Evolutionary conservation across 2,113 vertebrate genomes (phyloP).

Genomic region (Apus apus): DNA sequence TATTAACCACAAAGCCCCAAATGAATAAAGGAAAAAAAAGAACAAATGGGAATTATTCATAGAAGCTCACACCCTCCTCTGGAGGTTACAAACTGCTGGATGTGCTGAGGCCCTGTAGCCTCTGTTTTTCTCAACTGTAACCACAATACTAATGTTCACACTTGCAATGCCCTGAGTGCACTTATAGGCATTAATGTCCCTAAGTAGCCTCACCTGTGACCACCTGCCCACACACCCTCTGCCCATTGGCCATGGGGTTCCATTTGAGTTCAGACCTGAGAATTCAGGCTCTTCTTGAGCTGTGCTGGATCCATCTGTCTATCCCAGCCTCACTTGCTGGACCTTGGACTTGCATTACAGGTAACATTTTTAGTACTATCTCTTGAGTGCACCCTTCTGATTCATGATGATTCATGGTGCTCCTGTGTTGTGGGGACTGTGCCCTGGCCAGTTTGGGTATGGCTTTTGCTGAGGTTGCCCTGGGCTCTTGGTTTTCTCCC

Average conservation of each 20-base stretch:
- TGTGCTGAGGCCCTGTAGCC: neutral
- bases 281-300: fast-evolving
- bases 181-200: fast-evolving
- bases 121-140: neutral
- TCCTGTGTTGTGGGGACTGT: neutral
- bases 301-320: fast-evolving
- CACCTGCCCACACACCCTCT: fast-evolving
- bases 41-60: conserved; percentile 25
- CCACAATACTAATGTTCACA: neutral
- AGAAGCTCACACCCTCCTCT: neutral
- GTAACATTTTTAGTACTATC: no score
- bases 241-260: no score
- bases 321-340: neutral
- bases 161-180: no score
- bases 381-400: neutral
- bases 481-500: neutral
- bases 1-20: conserved; percentile 7
- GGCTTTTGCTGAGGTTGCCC: neutral
- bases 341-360: neutral
- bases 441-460: neutral
- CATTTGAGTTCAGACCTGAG: neutral
- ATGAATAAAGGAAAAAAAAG: neutral
- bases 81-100: neutral
- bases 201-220: neutral
- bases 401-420: neutral